Conservation (phyloP, 2,113 vertebrate genomes). For the Chauna torquata region DNA sequence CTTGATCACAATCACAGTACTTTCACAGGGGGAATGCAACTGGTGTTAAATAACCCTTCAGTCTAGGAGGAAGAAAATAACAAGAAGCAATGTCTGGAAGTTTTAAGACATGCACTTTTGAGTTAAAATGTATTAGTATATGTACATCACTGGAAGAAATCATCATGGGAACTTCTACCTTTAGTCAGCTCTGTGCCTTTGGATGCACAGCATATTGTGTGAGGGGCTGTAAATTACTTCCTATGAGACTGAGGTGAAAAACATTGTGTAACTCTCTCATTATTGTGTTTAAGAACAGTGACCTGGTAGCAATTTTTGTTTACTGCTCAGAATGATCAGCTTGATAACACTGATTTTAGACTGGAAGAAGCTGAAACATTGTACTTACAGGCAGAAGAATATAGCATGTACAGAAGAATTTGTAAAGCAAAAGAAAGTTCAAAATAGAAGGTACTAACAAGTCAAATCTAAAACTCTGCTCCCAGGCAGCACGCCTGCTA, state of each 20-base stretch:
- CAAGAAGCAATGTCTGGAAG: not conserved
- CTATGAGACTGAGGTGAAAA: not conserved
- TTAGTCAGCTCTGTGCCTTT: not conserved
- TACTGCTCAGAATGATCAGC: not conserved
- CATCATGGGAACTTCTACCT: not conserved
- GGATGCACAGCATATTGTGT: not conserved
- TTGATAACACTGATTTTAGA: not conserved
- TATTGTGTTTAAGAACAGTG: not conserved
- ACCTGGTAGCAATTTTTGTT: not conserved
- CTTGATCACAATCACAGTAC: slow-evolving; percentile 30
- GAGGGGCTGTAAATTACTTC: not conserved
- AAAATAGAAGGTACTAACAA: not conserved
- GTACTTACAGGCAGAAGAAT: not conserved
- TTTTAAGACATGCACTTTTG: not conserved
- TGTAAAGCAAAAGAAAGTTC: not conserved
- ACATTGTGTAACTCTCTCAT: not conserved
- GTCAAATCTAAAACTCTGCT: not conserved
- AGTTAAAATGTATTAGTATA: not conserved
- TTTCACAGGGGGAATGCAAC: not conserved
- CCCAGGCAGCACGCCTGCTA: not conserved
- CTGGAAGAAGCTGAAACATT: not conserved
- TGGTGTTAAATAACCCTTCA: slow-evolving; percentile 37
- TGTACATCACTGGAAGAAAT: not conserved
- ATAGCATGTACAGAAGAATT: not conserved
- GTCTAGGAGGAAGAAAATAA: slow-evolving; percentile 32